A percentile compares a stretch with the other conserved stretches of the same genome.
Conservation (phyloP, 2,888 invertebrate genomes). For the Trissoscelio sp. region DNA sequence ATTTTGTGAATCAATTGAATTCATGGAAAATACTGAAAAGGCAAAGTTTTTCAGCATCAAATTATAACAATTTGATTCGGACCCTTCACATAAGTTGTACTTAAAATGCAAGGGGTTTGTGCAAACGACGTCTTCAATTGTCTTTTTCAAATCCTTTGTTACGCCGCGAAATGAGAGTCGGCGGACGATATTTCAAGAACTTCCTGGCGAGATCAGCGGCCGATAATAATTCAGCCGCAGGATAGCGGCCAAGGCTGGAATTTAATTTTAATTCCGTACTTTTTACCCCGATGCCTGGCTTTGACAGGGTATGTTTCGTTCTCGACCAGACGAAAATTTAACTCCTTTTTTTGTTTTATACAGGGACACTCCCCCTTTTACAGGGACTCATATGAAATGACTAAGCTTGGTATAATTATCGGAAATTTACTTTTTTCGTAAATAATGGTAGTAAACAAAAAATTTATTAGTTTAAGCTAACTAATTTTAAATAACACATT, state of each 20-base stretch:
- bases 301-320: constrained; percentile 40
- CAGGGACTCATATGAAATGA: too few species aligned
- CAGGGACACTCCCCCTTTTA: not conserved
- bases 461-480: too few species aligned
- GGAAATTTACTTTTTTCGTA: too few species aligned
- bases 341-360: too few species aligned
- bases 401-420: too few species aligned
- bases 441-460: too few species aligned
- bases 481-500: too few species aligned
- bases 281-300: constrained; percentile 39
- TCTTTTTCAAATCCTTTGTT: constrained; percentile 59
- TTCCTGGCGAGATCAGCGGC: constrained; percentile 65
- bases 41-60: constrained; percentile 1
- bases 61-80: constrained; percentile 11
- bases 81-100: not conserved
- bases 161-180: constrained; percentile 40
- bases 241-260: constrained; percentile 72
- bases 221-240: constrained; percentile 78
- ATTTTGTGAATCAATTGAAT: too few species aligned
- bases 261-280: constrained; percentile 71
- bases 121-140: constrained; percentile 56
- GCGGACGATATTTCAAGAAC: constrained; percentile 62
- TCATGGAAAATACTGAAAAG: too few species aligned
- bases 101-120: constrained; percentile 31
- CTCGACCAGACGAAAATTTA: constrained; percentile 19